A percentile compares a stretch with the other conserved stretches of the same genome.
Conservation (phyloP, 2,113 vertebrate genomes). For the Trogon surrucura region DNA sequence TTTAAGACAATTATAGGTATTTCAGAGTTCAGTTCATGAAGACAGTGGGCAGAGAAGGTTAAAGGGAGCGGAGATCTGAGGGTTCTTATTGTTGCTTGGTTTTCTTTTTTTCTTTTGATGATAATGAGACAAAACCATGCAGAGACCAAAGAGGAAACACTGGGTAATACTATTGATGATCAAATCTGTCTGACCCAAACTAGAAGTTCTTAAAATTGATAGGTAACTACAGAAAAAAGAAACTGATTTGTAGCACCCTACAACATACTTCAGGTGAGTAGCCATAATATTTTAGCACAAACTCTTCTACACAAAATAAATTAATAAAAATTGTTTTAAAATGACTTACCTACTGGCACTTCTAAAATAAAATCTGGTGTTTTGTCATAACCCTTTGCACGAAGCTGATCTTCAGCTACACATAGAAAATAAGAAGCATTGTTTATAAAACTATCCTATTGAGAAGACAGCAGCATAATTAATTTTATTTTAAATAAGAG, state of each 20-base stretch:
- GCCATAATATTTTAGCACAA: not conserved
- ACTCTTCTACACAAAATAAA: not conserved
- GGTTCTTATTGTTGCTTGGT: not conserved
- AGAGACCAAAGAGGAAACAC: not conserved
- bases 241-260: not conserved
- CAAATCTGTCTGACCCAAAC: not conserved
- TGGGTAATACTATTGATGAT: not conserved
- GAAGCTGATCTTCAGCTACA: constrained; percentile 96
- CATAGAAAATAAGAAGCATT: constrained; percentile 67
- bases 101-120: not conserved
- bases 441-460: constrained; percentile 66
- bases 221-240: not conserved
- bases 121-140: not conserved
- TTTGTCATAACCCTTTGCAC: constrained; percentile 97
- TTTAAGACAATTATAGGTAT: not conserved
- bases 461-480: constrained; percentile 74
- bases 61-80: not conserved
- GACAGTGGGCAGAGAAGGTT: not conserved
- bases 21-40: not conserved
- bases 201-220: not conserved
- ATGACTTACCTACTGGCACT: constrained; percentile 92
- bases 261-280: constrained; percentile 10
- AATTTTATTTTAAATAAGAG: constrained; percentile 75
- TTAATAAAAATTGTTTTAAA: not conserved
- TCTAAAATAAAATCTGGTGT: constrained; percentile 98